Conservation (phyloP, 2,797 vertebrate genomes). For the Selene dorsalis region DNA sequence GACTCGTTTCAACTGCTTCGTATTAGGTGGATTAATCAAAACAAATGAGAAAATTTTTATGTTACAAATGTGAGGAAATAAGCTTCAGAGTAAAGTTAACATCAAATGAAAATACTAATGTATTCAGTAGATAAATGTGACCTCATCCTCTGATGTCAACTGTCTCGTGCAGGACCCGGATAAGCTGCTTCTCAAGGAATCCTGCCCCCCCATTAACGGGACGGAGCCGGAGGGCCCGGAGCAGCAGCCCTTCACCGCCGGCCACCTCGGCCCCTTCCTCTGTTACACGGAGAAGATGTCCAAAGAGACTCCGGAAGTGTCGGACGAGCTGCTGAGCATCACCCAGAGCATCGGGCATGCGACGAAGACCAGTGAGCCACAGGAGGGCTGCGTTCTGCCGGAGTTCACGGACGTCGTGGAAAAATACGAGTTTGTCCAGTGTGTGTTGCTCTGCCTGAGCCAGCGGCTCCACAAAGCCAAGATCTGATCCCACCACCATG, state of each 20-base stretch:
- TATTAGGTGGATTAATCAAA: no score
- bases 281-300: conserved; percentile 12
- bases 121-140: neutral
- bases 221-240: rapidly evolving
- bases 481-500: neutral
- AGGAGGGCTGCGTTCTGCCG: neutral
- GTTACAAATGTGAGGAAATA: no score
- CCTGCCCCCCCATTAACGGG: neutral
- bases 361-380: rapidly evolving
- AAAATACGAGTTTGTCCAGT: neutral
- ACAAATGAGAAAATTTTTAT: no score
- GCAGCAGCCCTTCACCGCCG: neutral
- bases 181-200: neutral
- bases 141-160: neutral
- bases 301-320: rapidly evolving
- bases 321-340: rapidly evolving
- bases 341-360: rapidly evolving
- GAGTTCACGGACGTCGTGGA: rapidly evolving
- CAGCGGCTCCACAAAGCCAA: conserved; percentile 2
- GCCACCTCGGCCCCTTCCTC: conserved; percentile 16
- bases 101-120: neutral
- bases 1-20: no score
- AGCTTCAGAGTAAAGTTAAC: no score
- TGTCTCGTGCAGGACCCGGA: rapidly evolving
- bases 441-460: conserved; percentile 49